Conservation (phyloP, 2,113 vertebrate genomes). For the Panthera tigris region DNA sequence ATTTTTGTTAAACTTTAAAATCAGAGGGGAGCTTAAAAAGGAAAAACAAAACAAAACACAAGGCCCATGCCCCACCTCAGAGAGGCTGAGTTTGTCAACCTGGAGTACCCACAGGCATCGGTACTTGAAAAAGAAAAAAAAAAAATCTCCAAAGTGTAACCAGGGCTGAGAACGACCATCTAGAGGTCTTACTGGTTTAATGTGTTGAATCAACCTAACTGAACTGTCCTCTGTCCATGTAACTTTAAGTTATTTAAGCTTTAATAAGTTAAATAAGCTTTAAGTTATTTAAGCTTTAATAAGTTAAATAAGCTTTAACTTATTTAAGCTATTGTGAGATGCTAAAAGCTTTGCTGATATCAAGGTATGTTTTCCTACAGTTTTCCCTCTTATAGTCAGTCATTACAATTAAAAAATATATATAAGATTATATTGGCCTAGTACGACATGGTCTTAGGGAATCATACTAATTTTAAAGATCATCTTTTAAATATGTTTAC, state of each 20-base stretch:
- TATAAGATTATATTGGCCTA: not conserved
- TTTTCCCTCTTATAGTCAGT: not conserved
- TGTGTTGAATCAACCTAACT: not conserved
- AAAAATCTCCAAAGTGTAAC: not conserved
- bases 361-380: not conserved
- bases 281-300: not conserved
- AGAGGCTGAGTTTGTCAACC: not conserved
- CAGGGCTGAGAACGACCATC: not conserved
- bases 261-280: not conserved
- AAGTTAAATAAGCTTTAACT: not conserved
- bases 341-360: slow-evolving; percentile 33
- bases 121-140: not conserved
- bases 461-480: not conserved
- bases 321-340: not conserved
- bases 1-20: not conserved
- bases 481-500: slow-evolving; percentile 1
- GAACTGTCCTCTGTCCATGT: not conserved
- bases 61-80: no score
- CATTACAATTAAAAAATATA: not conserved
- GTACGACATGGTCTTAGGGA: not conserved
- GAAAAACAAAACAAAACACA: not conserved
- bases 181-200: not conserved
- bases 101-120: not conserved
- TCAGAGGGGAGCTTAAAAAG: not conserved
- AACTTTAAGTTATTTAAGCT: not conserved